A percentile compares a stretch with the other conserved stretches of the same genome.
These are phyloP conservation scores for Acromyrmex charruanus DNA, from an alignment of 1,140 invertebrate genomes.

Conservation along the genomic window DNA sequence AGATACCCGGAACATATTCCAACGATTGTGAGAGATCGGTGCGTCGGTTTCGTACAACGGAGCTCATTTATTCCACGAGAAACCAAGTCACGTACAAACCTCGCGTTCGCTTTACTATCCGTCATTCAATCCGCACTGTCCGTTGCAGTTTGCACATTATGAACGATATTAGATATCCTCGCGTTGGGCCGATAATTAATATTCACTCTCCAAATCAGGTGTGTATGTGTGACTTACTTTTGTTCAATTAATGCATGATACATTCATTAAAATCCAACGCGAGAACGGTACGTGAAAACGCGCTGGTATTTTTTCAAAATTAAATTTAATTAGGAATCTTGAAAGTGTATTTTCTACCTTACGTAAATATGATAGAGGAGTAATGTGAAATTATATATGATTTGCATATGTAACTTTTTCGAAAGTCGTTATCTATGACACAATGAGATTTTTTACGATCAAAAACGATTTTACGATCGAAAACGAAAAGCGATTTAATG, in stretches of 20 bases:
- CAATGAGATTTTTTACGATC: background rate
- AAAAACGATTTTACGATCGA: background rate
- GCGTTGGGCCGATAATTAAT: slow-evolving; percentile 40
- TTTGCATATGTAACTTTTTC: background rate
- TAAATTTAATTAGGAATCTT: slow-evolving; percentile 21
- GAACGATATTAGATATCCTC: slow-evolving; percentile 57
- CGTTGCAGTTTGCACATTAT: slow-evolving; percentile 57
- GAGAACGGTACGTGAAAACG: background rate
- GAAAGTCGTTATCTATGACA: background rate
- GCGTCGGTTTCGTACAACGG: slow-evolving; percentile 41
- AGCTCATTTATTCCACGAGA: slow-evolving; percentile 58
- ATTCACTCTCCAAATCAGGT: slow-evolving; percentile 27
- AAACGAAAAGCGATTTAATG: slow-evolving; percentile 37
- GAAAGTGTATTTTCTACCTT: slow-evolving; percentile 11
- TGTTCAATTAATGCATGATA: slow-evolving; percentile 38
- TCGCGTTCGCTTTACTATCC: slow-evolving; percentile 58
- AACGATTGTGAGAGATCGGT: slow-evolving; percentile 45
- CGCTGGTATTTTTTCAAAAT: slow-evolving; percentile 10
- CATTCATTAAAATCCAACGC: background rate
- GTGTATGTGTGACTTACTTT: slow-evolving; percentile 34
- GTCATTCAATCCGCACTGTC: slow-evolving; percentile 61
- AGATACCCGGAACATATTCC: slow-evolving; percentile 45
- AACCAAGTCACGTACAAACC: slow-evolving; percentile 54
- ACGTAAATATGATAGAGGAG: background rate
- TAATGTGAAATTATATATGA: slow-evolving; percentile 20